A percentile compares a stretch with the other conserved stretches of the same genome.
Evolutionary conservation across 1,140 invertebrate species (phyloP).

Genomic region (Rhopalosiphum padi): DNA sequence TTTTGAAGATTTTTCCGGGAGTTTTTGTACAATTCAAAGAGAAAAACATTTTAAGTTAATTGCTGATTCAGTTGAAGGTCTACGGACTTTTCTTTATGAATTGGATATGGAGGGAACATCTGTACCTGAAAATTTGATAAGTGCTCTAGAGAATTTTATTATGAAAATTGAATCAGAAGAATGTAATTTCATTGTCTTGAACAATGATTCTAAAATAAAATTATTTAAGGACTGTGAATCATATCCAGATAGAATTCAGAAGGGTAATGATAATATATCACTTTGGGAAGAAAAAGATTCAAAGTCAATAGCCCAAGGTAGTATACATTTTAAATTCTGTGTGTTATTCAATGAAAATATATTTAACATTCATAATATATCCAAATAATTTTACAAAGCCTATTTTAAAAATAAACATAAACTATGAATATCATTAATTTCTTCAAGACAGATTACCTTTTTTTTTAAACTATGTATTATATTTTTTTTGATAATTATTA

Average conservation of each 20-base stretch:
- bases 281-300: slow-evolving; percentile 22
- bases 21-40: background rate
- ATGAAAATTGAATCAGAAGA: slow-evolving; percentile 32
- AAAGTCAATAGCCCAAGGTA: background rate
- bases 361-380: no score
- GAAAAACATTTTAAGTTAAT: slow-evolving; percentile 54
- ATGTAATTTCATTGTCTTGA: slow-evolving; percentile 33
- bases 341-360: no score
- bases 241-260: slow-evolving; percentile 21
- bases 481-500: no score
- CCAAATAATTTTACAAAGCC: no score
- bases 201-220: slow-evolving; percentile 56
- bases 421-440: no score
- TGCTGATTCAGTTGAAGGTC: slow-evolving; percentile 51
- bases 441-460: no score
- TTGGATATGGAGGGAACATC: slow-evolving; percentile 30
- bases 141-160: slow-evolving; percentile 28
- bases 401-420: no score
- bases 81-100: slow-evolving; percentile 41
- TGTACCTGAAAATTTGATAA: slow-evolving; percentile 25
- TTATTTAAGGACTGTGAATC: slow-evolving; percentile 57
- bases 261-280: background rate
- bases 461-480: no score
- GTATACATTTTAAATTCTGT: background rate
- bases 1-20: background rate